Conservation (phyloP, 2,888 invertebrate genomes). For the Galeruca laticollis region DNA sequence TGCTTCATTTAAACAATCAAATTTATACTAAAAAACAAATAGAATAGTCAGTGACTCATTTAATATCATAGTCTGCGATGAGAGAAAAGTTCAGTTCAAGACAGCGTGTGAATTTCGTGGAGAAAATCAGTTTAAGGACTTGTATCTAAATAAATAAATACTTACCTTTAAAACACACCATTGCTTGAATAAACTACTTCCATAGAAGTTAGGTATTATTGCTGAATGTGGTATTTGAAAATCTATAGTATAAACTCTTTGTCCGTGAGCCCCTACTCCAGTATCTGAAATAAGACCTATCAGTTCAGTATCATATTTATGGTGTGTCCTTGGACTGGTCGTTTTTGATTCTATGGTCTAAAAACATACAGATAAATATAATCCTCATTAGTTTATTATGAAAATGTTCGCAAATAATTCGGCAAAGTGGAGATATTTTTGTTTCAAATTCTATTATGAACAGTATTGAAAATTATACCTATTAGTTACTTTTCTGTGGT, state of each 20-base stretch:
- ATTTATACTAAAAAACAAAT: too few relatives aligned
- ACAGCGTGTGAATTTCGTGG: too few relatives aligned
- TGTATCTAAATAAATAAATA: background rate
- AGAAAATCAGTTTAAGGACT: too few relatives aligned
- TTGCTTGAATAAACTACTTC: slow-evolving; percentile 45
- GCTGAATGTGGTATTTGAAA: slow-evolving; percentile 48
- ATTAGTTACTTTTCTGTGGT: too few relatives aligned
- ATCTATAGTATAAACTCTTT: slow-evolving; percentile 50
- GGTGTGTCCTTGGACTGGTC: slow-evolving; percentile 40
- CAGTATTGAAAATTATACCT: background rate
- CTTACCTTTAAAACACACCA: slow-evolving; percentile 45
- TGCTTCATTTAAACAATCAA: too few relatives aligned
- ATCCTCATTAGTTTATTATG: background rate
- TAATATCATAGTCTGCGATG: too few relatives aligned
- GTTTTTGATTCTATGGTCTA: slow-evolving; percentile 46
- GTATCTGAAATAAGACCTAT: slow-evolving; percentile 37
- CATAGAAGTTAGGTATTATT: slow-evolving; percentile 49
- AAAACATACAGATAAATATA: slow-evolving; percentile 18
- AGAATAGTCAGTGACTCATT: too few relatives aligned
- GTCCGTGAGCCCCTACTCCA: slow-evolving; percentile 55
- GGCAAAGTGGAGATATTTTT: background rate
- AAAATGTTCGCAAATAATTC: background rate
- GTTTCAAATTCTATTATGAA: background rate
- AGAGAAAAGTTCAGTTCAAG: too few relatives aligned
- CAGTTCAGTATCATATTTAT: slow-evolving; percentile 43